These are phyloP conservation scores for Heterotilapia buettikoferi DNA, from an alignment of 2,113 vertebrate species.

Conservation along the genomic window DNA sequence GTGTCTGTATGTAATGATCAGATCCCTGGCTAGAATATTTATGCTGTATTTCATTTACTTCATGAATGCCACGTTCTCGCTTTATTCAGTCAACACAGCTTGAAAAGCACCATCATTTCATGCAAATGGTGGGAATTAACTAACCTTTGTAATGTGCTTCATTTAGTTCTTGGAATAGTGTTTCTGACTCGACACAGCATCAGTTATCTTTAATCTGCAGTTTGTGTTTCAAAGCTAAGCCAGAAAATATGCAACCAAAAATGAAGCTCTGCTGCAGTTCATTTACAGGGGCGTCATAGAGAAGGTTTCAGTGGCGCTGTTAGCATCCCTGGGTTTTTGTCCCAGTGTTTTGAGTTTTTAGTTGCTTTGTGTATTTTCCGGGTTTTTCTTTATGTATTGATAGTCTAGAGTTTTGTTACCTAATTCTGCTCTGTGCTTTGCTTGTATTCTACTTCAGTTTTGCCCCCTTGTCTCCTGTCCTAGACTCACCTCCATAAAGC, in stretches of 20 bases:
- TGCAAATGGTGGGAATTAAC: background rate
- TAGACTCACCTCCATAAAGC: background rate
- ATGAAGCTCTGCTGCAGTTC: background rate
- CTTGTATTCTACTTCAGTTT: background rate
- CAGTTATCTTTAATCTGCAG: background rate
- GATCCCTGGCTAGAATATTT: background rate
- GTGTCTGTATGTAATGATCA: background rate
- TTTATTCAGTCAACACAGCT: background rate
- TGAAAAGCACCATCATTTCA: background rate
- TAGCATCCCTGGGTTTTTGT: background rate
- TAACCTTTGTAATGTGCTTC: background rate
- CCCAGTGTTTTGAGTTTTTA: background rate
- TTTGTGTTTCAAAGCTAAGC: background rate
- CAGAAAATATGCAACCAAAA: background rate
- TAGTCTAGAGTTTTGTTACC: background rate
- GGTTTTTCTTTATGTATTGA: background rate
- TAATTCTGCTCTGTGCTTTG: background rate
- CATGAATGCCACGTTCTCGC: background rate
- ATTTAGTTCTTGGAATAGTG: background rate
- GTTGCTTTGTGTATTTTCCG: background rate
- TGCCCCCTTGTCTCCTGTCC: background rate
- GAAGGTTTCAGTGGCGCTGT: background rate
- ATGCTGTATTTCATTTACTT: conserved; percentile 18
- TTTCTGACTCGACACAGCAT: background rate
- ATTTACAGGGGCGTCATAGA: background rate